Evolutionary conservation across 2,888 invertebrate species (phyloP), one percentile per base, ranked within the genome.

Genomic region (Xylophagus ater): DNA sequence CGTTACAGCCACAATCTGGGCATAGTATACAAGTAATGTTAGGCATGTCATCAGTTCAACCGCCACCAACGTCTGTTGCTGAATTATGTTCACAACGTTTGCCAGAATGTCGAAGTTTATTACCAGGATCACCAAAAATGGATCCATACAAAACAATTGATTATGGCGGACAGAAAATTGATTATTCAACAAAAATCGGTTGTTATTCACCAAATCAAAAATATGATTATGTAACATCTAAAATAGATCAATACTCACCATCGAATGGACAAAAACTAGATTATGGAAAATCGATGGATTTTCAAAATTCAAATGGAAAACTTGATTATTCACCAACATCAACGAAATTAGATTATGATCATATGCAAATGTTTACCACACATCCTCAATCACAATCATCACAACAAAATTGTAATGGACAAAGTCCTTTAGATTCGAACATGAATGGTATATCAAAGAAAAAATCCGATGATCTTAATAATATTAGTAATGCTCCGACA

Each of bases 11-110:
- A 5, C 49, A 47, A 12, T 51, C 49, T 19, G 45, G 50, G 14
- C 74, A 76, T 51, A 72, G 73, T 49, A 73, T 78, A 48, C 78
- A 79, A 60, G 76, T 78, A 45, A 79, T 80, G 79, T 59, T 79
- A 38, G 77, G 77, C 10, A 62, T 76, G 42, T 69, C 70, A 44
- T 43, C 50, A 2, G 51, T 52, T 30, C 54, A 51, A 32, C 45
- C 44, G n/a, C 50, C 48, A 14, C 45, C 47, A 9, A 17, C 41
- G 14, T 19, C 34, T n/a, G 33, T 24, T 14, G 9, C 30, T 10
- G 38, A 38, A 10, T 51, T 61, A 14, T 65, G 61, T 46, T 52
- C 53, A 15, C 60, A 60, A 41, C 54, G 65, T 12, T 45, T 65
- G 34, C 65, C 65, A 12, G 65, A 65, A 43, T 63, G 65, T 41